Evolutionary conservation across 2,797 vertebrate genomes (phyloP).

Genomic region (Zalophus californianus): DNA sequence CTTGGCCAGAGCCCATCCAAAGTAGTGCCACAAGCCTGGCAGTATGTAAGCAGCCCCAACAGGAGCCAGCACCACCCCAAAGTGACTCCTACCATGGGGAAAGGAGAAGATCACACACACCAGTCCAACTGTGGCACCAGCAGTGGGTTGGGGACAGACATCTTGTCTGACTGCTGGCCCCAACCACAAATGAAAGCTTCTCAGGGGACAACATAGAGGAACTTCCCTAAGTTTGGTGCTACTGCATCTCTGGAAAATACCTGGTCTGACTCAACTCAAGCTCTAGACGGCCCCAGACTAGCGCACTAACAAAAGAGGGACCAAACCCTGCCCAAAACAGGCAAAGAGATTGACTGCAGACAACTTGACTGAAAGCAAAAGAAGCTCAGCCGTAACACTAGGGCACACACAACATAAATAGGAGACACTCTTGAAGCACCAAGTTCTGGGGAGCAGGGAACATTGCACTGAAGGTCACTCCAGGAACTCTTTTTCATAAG

Average conservation of each 20-base stretch:
- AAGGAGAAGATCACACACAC: background rate
- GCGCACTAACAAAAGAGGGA: background rate
- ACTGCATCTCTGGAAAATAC: background rate
- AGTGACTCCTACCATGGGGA: background rate
- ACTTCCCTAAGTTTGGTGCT: background rate
- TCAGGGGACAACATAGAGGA: background rate
- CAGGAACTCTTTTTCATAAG: background rate
- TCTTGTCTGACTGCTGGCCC: background rate
- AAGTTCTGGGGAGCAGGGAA: background rate
- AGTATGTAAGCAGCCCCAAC: background rate
- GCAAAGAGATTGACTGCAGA: background rate
- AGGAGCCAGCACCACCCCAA: background rate
- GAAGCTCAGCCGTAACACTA: background rate
- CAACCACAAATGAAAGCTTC: background rate
- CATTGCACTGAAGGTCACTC: background rate
- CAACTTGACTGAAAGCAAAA: background rate
- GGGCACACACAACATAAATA: background rate
- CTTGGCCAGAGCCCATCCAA: background rate
- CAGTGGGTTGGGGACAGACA: background rate
- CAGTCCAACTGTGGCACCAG: background rate
- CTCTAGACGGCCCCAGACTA: background rate
- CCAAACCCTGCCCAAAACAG: background rate
- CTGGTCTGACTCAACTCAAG: background rate
- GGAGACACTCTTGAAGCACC: background rate
- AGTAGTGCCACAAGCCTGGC: background rate